phyloP scores from a whole-genome alignment of 2,888 invertebrate genomes.

The Ephialtes manifestator region DNA sequence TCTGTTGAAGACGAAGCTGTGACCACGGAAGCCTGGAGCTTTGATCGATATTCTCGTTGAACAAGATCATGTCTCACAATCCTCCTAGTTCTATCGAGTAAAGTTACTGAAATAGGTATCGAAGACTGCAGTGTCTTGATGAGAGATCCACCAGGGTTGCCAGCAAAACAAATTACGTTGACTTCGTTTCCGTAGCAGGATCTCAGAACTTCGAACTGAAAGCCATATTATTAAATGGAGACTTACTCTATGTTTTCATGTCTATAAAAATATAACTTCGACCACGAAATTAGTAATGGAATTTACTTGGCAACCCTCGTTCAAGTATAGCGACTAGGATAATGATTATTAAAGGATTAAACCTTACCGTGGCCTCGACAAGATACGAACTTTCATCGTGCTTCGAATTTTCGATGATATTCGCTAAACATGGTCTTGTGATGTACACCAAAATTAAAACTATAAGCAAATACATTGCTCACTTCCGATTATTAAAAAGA shows the following conservation, averaged over 20 bases:
- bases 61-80: not conserved
- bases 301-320: no score
- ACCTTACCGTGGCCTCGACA: not conserved
- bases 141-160: conserved; percentile 4
- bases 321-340: no score
- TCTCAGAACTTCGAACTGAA: conserved; percentile 27
- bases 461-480: not conserved
- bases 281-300: no score
- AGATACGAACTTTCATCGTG: not conserved
- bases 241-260: not conserved
- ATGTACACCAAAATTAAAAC: not conserved
- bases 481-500: not conserved
- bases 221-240: not conserved
- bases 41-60: not conserved
- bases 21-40: conserved; percentile 6
- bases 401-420: not conserved
- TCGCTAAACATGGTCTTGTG: not conserved
- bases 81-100: not conserved
- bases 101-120: not conserved
- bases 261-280: no score
- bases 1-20: not conserved
- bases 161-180: conserved; percentile 17
- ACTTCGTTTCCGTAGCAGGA: conserved; percentile 13
- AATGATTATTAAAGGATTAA: not conserved
- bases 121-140: not conserved